A percentile compares a stretch with the other conserved stretches of the same genome.
Conservation (phyloP, 2,797 vertebrate genomes). For the Lagocephalus sceleratus region DNA sequence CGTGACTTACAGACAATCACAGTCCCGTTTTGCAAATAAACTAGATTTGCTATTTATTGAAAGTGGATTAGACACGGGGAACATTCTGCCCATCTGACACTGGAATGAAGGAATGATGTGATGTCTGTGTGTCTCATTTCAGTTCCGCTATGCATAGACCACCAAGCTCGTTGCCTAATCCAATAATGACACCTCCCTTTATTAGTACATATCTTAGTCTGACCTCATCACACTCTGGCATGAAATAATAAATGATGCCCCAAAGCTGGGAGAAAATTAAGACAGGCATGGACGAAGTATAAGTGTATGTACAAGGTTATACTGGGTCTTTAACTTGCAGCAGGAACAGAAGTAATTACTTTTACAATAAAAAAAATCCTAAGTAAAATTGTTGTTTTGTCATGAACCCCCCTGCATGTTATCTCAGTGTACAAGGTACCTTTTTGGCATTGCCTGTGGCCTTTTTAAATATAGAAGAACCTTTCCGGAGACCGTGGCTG, state of each 20-base stretch:
- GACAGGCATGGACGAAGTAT: conserved; percentile 1
- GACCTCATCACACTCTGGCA: conserved; percentile 38
- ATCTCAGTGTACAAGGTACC: background rate
- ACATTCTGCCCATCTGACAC: conserved; percentile 49
- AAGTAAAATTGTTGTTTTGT: background rate
- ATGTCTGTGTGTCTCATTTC: conserved; percentile 28
- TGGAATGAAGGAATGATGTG: conserved; percentile 21
- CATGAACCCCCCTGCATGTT: background rate
- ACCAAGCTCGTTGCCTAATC: conserved; percentile 31
- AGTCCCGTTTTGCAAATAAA: conserved; percentile 51
- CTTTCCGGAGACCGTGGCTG: background rate
- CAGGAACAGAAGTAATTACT: too few relatives aligned
- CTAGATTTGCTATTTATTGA: conserved; percentile 67
- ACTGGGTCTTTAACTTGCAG: conserved; percentile 67
- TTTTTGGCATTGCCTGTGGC: background rate
- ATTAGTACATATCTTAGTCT: conserved; percentile 28
- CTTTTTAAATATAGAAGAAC: too few relatives aligned
- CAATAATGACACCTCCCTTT: conserved; percentile 35
- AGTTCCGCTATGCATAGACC: conserved; percentile 25
- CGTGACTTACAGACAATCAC: conserved; percentile 51
- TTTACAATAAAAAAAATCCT: too few relatives aligned
- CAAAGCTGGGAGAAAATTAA: conserved; percentile 6
- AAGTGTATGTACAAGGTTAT: background rate
- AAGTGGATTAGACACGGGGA: conserved; percentile 44
- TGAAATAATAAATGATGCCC: conserved; percentile 41